phyloP scores from a whole-genome alignment of 2,888 invertebrate genomes.

The Rhagonycha lutea region DNA sequence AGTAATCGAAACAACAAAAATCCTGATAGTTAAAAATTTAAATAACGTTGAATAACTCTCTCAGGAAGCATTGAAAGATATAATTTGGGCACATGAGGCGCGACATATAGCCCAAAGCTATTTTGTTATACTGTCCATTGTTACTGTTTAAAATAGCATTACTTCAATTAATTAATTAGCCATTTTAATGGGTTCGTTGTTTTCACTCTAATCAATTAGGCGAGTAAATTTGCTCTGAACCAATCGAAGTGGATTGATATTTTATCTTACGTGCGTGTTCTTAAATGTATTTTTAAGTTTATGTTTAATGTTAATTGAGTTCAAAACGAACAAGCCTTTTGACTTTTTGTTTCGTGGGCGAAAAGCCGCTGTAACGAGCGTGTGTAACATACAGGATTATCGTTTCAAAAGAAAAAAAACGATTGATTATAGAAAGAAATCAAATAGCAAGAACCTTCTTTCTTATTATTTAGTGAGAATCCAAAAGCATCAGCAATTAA shows the following conservation, averaged over 20 bases:
- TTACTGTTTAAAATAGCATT: background rate
- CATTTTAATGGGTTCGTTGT: background rate
- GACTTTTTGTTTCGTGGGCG: background rate
- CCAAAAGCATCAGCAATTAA: background rate
- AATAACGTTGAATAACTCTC: too few species aligned
- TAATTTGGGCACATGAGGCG: background rate
- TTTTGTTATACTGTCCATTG: background rate
- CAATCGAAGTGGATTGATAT: too few species aligned
- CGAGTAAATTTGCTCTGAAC: background rate
- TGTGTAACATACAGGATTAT: too few species aligned
- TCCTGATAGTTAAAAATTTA: too few species aligned
- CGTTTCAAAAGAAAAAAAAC: too few species aligned
- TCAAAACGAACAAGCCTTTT: background rate
- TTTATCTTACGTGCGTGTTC: background rate
- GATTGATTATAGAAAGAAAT: too few species aligned
- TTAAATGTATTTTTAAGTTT: background rate
- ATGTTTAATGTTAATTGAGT: background rate
- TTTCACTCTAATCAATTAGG: background rate
- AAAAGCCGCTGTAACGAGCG: background rate
- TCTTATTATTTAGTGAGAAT: background rate
- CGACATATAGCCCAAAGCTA: background rate
- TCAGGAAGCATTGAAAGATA: background rate
- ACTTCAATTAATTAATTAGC: background rate
- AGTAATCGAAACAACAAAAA: too few species aligned
- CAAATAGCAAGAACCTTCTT: too few species aligned